Evolutionary conservation across 30 jellyfish, hydroid and myxozoan genomes (phyloP).

Genomic region (Cassiopea andromeda): DNA sequence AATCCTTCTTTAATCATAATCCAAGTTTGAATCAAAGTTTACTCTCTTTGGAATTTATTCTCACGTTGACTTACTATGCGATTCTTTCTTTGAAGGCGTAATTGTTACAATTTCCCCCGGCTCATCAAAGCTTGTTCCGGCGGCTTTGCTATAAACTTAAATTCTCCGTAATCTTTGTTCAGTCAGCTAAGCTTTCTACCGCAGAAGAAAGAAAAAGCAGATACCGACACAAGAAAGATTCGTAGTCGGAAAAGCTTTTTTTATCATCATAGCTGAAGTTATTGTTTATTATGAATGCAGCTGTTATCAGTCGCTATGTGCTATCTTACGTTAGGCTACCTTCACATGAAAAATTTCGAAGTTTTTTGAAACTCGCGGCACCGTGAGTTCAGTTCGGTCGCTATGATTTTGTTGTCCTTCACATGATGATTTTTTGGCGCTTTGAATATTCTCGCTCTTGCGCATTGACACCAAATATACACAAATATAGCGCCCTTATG

Average conservation of each 20-base stretch:
- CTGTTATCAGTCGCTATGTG: no score
- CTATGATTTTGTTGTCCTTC: no score
- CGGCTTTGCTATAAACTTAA: neutral
- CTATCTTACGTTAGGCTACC: no score
- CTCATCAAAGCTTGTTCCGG: neutral
- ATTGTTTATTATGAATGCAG: no score
- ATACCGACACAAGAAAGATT: neutral
- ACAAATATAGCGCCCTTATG: no score
- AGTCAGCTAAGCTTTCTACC: neutral
- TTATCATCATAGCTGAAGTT: no score
- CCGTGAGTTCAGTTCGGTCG: no score
- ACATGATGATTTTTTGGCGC: no score
- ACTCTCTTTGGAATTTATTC: neutral
- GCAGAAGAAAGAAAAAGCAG: neutral
- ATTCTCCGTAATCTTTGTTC: neutral
- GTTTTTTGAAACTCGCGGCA: no score
- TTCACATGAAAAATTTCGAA: no score
- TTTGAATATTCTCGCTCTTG: no score
- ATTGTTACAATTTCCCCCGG: neutral
- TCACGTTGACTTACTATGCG: neutral
- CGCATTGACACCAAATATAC: no score
- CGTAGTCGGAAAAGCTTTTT: neutral
- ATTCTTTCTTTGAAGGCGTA: neutral
- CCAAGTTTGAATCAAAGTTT: neutral
- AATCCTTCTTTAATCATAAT: neutral